Percentiles rank a stretch among this genome's conserved stretches.
Conservation (phyloP, 2,888 invertebrate genomes). For the Lepidochitona cinerea region DNA sequence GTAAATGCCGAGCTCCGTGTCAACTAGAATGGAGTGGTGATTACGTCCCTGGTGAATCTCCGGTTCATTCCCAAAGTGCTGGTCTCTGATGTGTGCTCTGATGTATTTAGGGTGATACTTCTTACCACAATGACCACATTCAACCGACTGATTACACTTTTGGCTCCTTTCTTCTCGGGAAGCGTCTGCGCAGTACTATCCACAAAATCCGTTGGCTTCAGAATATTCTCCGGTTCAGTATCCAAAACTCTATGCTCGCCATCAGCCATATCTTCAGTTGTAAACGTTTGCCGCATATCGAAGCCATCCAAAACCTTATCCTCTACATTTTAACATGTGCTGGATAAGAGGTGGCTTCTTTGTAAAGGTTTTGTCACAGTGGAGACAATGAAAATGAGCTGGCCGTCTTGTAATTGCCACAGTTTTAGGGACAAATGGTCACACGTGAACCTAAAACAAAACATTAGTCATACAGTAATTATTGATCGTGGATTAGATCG, state of each 20-base stretch:
- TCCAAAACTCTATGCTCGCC: neutral
- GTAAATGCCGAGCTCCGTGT: neutral
- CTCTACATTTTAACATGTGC: neutral
- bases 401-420: neutral
- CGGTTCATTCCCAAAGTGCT: no score
- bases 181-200: neutral
- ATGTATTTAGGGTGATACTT: no score
- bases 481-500: no score
- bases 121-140: neutral
- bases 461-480: no score
- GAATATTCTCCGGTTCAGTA: neutral
- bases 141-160: neutral
- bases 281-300: no score
- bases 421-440: no score
- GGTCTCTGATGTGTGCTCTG: no score
- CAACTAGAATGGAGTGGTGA: neutral
- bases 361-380: neutral
- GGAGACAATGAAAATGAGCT: neutral
- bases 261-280: neutral
- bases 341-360: neutral
- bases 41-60: no score
- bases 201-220: neutral
- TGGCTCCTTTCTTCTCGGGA: neutral
- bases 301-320: neutral
- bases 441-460: no score